Base-by-base conservation (phyloP, 2,888 invertebrate species). In the Catotricha subobsoleta region DNA sequence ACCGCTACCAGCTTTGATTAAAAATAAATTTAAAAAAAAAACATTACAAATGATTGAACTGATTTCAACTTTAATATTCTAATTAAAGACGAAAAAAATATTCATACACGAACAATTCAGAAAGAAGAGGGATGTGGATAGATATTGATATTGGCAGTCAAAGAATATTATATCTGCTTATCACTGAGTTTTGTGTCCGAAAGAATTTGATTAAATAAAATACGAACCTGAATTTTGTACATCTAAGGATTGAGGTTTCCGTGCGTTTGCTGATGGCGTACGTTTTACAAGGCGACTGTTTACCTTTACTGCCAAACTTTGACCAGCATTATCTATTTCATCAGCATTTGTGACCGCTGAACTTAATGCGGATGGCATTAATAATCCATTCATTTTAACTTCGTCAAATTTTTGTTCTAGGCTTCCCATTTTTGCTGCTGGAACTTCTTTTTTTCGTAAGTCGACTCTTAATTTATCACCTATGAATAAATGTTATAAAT, bases 331-430 rank as follows among this genome's bases (percentile, higher is more conserved):
- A 48, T 70, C 70, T 27, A 59, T 50, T 50, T 69, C 69, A 48
- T 69, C 69, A 34, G 5, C 21, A 31, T 40, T 40, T 16, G 37
- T 16, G 7, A 39, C 20, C 1, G 36, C 42, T 30, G 41, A 51
- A 41, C 53, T 52, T 16, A 59, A 46, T 27, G 86, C 86, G 35
- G 82, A 76, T 3, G 82, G 77, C 49, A 88, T 58, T 55, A 92
- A 60, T 39, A 83, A 72, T 0, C 87, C 88, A 21, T 81, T 77
- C 40, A 73, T 74, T 50, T 75, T 74, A 28, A 82, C 74, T 59
- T 90, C 88, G 62, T 92, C 91, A 58, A 92, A 92, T 57, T 80
- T 80, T 51, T 78, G 76, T 50, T 82, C 76, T 3, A 94, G 64
- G 13, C 74, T 65, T 1, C 67, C 66, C 51, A 78, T 54, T 57